Conservation (phyloP, 2,113 vertebrate genomes). For the Eubucco bourcierii region DNA sequence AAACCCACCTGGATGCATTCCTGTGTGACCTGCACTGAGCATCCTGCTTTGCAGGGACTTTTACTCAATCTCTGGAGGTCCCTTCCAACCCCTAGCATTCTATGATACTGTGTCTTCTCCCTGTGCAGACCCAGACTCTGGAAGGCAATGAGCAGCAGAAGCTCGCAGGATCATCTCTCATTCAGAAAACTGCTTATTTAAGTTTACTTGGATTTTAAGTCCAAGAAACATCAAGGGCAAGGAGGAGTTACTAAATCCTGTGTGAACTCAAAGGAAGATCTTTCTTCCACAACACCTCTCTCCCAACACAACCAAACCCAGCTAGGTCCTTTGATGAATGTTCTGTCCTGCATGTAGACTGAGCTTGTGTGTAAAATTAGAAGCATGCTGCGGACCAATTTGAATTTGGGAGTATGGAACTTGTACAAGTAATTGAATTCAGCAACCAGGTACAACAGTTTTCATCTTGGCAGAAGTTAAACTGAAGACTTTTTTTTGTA, state of each 20-base stretch:
- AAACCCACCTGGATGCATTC: no score
- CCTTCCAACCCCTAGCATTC: no score
- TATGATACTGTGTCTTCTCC: not conserved
- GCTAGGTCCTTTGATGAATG: not conserved
- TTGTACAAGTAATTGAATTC: not conserved
- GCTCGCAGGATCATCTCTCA: not conserved
- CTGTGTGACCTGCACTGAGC: no score
- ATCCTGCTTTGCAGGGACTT: no score
- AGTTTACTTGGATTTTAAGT: not conserved
- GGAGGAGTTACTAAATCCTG: not conserved
- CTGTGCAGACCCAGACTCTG: not conserved
- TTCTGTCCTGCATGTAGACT: not conserved
- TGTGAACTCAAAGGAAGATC: not conserved
- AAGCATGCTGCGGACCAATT: not conserved
- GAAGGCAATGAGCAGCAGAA: not conserved
- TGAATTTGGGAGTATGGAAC: not conserved
- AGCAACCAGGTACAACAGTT: not conserved
- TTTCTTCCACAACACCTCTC: not conserved
- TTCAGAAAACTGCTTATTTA: not conserved
- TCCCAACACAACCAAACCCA: not conserved
- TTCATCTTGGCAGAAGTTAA: not conserved
- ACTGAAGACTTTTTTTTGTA: not conserved
- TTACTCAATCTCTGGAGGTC: no score
- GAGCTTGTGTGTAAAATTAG: not conserved
- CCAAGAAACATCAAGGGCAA: not conserved